Percentiles rank a stretch among this genome's conserved stretches.
Conservation (phyloP, 2,797 vertebrate species). For the Psittacula echo region DNA sequence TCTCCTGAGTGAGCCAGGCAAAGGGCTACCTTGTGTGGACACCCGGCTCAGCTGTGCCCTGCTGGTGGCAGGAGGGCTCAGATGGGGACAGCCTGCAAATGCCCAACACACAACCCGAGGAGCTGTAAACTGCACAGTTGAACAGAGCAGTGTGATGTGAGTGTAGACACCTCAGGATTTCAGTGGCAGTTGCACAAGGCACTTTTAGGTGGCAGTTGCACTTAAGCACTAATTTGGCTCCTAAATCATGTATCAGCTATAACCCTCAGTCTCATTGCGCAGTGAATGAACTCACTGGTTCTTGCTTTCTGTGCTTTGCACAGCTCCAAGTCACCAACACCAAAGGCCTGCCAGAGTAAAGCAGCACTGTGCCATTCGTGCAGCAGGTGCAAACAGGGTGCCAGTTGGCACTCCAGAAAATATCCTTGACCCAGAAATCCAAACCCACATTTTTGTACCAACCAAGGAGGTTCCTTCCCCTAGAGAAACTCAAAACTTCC, state of each 20-base stretch:
- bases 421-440: background rate
- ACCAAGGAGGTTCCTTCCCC: background rate
- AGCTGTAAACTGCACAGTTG: accelerated
- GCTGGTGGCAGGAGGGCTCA: accelerated
- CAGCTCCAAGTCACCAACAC: background rate
- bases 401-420: background rate
- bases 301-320: background rate
- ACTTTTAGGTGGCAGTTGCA: background rate
- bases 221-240: background rate
- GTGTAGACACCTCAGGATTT: background rate
- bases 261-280: background rate
- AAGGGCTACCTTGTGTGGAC: background rate
- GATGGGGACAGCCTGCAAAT: no score
- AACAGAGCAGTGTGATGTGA: accelerated
- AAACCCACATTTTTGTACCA: background rate
- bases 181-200: background rate
- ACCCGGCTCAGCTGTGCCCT: background rate
- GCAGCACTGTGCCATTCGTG: accelerated
- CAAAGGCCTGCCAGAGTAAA: background rate
- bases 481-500: background rate
- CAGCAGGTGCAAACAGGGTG: background rate
- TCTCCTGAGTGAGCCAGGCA: accelerated
- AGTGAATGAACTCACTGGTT: background rate
- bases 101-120: background rate
- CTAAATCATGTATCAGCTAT: background rate